phyloP scores from a whole-genome alignment of 2,888 invertebrate species.

The Nemotelus nigrinus region DNA sequence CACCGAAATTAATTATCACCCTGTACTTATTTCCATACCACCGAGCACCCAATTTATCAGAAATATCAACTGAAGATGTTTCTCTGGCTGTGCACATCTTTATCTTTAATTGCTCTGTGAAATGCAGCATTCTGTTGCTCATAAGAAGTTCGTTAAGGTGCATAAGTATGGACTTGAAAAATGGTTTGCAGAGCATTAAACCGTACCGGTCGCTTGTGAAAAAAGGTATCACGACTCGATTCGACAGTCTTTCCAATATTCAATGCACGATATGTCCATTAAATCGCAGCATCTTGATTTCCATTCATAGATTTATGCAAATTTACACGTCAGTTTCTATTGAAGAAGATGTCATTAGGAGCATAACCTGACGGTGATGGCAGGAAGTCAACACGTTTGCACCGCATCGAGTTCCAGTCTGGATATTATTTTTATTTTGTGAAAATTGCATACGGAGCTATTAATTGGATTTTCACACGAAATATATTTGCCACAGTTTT shows the following conservation, averaged over 20 bases:
- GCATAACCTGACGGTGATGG: background rate
- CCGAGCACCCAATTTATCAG: slow-evolving; percentile 14
- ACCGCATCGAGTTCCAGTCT: no score
- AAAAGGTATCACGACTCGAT: slow-evolving; percentile 23
- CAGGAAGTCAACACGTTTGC: no score
- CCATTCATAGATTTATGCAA: slow-evolving; percentile 43
- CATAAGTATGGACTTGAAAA: no score
- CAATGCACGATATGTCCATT: slow-evolving; percentile 39
- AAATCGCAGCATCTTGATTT: slow-evolving; percentile 14
- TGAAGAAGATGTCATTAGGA: slow-evolving; percentile 38
- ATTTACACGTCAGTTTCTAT: slow-evolving; percentile 40
- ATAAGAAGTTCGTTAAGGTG: slow-evolving; percentile 5
- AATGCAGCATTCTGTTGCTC: background rate
- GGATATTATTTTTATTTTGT: no score
- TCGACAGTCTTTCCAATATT: slow-evolving; percentile 8
- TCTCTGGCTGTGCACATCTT: slow-evolving; percentile 30
- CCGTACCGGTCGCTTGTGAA: background rate
- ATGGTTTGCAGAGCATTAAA: slow-evolving; percentile 9
- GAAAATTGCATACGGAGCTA: background rate
- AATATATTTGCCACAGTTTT: background rate
- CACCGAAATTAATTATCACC: slow-evolving; percentile 3
- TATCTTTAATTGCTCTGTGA: slow-evolving; percentile 38
- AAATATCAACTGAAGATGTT: slow-evolving; percentile 25
- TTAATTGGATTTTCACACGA: slow-evolving; percentile 39
- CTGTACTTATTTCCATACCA: background rate